Evolutionary conservation across 2,113 vertebrate species (phyloP), one percentile per base, ranked within the genome.

Genomic region (Pelmatolapia mariae): DNA sequence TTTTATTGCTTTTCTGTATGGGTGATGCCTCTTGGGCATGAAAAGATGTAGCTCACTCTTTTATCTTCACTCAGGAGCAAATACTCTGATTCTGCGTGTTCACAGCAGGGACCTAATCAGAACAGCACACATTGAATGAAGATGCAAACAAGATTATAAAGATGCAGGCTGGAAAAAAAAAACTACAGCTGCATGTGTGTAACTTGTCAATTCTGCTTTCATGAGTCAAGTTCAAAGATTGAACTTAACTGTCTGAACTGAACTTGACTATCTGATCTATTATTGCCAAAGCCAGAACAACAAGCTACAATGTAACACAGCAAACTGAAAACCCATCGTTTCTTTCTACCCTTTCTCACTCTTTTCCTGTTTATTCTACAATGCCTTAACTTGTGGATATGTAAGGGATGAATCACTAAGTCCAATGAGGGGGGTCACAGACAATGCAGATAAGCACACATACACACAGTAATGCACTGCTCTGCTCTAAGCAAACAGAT

Each of bases 401-500:
- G 19, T 50, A 76, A 79, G 8, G 4, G 36, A 93, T 88, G 86
- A 92, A 84, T 89, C 84, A 81, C 38, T 10, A 8, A 89, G 87
- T 89, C 86, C 63, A 31, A 11, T 6, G 57, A 3, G 87, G 88
- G 83, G 59, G 86, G 81, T 40, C 82, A 88, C 40, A 71, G 40
- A 56, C 59, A 86, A 50, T 79, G 29, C 22, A 81, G 16, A 80
- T 56, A 86, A 33, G 78, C 82, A 79, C 82, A 83, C 76, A 61
- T 57, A 66, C 54, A 66, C 33, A 76, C 33, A 53, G 4, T 22
- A 57, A 85, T 82, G 84, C 85, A 81, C 59, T 36, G 80, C 87
- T 40, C 59, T 63, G 59, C 45, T 89, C 61, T 76, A 52, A 91
- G 76, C 82, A 90, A 94, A 95, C 93, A 90, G 89, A 95, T 94